Conservation (phyloP, 1,140 invertebrate genomes). For the Triops longicaudatus region DNA sequence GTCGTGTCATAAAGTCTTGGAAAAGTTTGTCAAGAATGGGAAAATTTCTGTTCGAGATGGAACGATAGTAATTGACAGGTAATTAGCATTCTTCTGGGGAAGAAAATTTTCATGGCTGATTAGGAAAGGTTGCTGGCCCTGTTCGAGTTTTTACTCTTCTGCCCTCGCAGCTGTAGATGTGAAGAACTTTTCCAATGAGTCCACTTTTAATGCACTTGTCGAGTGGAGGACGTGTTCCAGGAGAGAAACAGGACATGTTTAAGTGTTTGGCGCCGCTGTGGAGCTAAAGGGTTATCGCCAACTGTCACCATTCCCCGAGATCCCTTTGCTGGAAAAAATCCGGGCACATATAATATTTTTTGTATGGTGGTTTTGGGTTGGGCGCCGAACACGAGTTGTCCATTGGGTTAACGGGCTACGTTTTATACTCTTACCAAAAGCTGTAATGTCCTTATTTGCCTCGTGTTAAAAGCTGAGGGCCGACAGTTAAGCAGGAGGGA, state of each 20-base stretch:
- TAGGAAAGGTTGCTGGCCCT: neutral
- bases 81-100: neutral
- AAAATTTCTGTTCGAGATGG: neutral
- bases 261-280: slow-evolving; percentile 8
- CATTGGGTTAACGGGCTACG: slow-evolving; percentile 4
- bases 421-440: slow-evolving; percentile 15
- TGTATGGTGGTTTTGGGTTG: neutral
- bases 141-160: neutral
- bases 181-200: neutral
- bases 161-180: neutral
- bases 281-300: slow-evolving; percentile 14
- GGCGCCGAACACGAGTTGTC: slow-evolving; percentile 13
- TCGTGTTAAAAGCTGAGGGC: neutral
- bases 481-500: neutral
- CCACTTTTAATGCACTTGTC: slow-evolving; percentile 15
- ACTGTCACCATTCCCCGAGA: slow-evolving; percentile 9
- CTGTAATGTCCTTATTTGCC: slow-evolving; percentile 15
- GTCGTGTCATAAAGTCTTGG: neutral
- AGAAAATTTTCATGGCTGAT: slow-evolving; percentile 5
- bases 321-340: slow-evolving; percentile 1
- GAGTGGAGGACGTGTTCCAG: slow-evolving; percentile 10
- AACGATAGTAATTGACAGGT: slow-evolving; percentile 8
- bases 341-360: neutral
- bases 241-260: slow-evolving; percentile 7
- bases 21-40: neutral